phyloP scores from a whole-genome alignment of 1,140 invertebrate species.

The Brachionus sp. region DNA sequence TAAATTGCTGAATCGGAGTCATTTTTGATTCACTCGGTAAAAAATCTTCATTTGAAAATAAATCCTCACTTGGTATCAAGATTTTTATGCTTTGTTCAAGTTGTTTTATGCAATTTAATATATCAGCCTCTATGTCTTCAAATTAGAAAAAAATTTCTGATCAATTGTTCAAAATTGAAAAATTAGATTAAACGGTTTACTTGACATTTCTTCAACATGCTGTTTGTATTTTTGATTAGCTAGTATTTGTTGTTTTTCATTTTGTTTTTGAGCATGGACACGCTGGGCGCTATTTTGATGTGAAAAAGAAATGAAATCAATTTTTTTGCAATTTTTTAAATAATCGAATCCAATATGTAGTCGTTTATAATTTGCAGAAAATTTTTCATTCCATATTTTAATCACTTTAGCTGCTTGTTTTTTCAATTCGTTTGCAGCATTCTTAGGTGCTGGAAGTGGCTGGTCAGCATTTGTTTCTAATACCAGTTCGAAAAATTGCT shows the following conservation, averaged over 20 bases:
- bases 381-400: conserved; percentile 62
- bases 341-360: conserved; percentile 62
- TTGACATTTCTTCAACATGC: background rate
- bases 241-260: conserved; percentile 24
- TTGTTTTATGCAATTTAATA: conserved; percentile 53
- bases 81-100: conserved; percentile 58
- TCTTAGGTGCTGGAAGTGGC: conserved; percentile 62
- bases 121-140: conserved; percentile 47
- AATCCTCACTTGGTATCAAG: conserved; percentile 55
- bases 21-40: background rate
- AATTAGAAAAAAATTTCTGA: background rate
- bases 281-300: conserved; percentile 29
- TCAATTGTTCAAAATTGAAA: background rate
- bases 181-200: background rate
- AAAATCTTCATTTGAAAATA: conserved; percentile 50
- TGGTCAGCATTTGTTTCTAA: conserved; percentile 50
- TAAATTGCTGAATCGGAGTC: background rate
- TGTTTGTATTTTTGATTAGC: conserved; percentile 3
- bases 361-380: conserved; percentile 61
- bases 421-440: conserved; percentile 60
- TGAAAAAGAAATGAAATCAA: conserved; percentile 49
- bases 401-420: conserved; percentile 58
- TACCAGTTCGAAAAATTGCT: conserved; percentile 61
- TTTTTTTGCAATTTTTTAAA: conserved; percentile 62
- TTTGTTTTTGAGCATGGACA: conserved; percentile 10